These are phyloP conservation scores for Phortica magna DNA, from an alignment of 2,888 invertebrate species.

Conservation along the genomic window DNA sequence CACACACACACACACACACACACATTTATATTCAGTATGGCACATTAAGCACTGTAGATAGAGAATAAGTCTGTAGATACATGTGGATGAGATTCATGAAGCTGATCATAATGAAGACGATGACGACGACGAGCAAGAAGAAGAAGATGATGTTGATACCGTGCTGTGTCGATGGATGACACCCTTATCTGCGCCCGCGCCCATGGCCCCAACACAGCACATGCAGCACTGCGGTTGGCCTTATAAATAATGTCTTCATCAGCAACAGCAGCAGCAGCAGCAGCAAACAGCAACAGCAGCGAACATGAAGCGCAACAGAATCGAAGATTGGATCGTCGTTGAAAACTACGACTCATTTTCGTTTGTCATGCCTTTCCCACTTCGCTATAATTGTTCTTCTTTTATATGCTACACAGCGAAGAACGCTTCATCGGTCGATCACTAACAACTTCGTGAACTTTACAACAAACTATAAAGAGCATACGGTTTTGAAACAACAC, in stretches of 20 bases:
- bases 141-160: background rate
- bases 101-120: background rate
- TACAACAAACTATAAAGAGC: too few relatives aligned
- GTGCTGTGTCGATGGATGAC: background rate
- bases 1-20: background rate
- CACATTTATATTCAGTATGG: background rate
- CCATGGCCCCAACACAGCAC: background rate
- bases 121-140: background rate
- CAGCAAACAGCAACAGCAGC: slow-evolving; percentile 52
- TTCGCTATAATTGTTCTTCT: slow-evolving; percentile 43
- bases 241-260: slow-evolving; percentile 64
- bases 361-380: slow-evolving; percentile 36
- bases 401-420: slow-evolving; percentile 24
- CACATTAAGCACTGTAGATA: background rate
- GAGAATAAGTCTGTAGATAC: background rate
- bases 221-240: slow-evolving; percentile 56
- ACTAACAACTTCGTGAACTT: background rate
- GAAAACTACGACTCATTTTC: slow-evolving; percentile 37
- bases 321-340: slow-evolving; percentile 16
- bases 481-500: too few relatives aligned
- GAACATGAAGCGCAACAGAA: slow-evolving; percentile 1
- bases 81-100: slow-evolving; percentile 5
- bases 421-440: background rate
- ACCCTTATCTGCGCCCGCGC: background rate
- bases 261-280: slow-evolving; percentile 51